Evolutionary conservation across 2,888 invertebrate genomes (phyloP), one percentile per base, ranked within the genome.

Genomic region (Plutella xylostella): DNA sequence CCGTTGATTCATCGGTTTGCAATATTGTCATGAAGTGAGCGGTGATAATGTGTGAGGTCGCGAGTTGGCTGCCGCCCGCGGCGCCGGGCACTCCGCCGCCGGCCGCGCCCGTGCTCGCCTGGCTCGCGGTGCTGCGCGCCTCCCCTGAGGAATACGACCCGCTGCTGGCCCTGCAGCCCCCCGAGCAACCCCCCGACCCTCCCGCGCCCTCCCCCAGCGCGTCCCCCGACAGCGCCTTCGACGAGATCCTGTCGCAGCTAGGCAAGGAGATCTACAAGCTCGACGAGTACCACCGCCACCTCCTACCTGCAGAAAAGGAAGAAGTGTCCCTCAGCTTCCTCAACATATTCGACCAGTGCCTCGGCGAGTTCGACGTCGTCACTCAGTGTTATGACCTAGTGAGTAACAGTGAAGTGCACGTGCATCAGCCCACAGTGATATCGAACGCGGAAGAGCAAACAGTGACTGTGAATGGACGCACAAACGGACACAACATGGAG

Each of bases 31-130:
- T 57, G 62, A 55, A 61, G 61, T 61, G 63, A 52, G 54, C 52
- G 53, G 57, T 54, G 19, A 74, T 78, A 73, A 47, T 52, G 60
- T 75, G 77, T 63, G 78, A 75, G 61, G 68, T 73, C 60, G 68
- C 73, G 68, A 82, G 80, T 82, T 83, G 82, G 80, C 71, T 83
- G 62, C 84, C 85, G 72, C 69, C 65, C 76, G 80, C 72, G 57
- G 77, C 78, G 48, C 76, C 76, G 71, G 69, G 58, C 49, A 78
- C 79, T 76, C 59, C 64, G 53, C 66, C 66, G 45, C 65, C 74
- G 56, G 65, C 77, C 52, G 66, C 66, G 56, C 73, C 79, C 31
- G 58, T 80, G 19, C 60, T 79, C 65, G 78, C 75, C 45, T 85
- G 85, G 85, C 65, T 85, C n/a, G 54, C 65, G 14, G 58, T 61